phyloP scores from a whole-genome alignment of 1,140 invertebrate genomes.

The Pseudobourletiella spinata region DNA sequence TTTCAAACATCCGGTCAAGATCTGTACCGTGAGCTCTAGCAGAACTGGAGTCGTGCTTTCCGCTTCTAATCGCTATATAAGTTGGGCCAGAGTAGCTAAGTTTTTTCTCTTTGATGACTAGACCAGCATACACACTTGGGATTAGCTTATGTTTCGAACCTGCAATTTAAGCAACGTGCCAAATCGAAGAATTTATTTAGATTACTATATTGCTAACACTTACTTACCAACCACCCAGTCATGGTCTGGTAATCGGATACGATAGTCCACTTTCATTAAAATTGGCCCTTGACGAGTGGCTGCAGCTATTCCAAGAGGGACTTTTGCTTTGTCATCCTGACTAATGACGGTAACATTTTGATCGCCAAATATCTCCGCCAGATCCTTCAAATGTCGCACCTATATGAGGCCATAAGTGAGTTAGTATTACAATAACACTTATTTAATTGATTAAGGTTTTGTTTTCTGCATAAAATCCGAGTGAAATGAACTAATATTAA shows the following conservation, averaged over 20 bases:
- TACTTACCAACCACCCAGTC: slow-evolving; percentile 44
- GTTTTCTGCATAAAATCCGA: too few relatives aligned
- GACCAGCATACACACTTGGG: slow-evolving; percentile 37
- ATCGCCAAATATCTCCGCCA: slow-evolving; percentile 33
- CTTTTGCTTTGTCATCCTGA: slow-evolving; percentile 41
- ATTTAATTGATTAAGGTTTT: too few relatives aligned
- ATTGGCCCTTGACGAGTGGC: slow-evolving; percentile 41
- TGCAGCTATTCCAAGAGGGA: slow-evolving; percentile 27
- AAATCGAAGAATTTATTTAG: too few relatives aligned
- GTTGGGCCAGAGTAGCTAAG: slow-evolving; percentile 41
- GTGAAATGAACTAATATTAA: too few relatives aligned
- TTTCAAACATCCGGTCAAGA: slow-evolving; percentile 37
- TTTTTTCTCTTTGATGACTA: slow-evolving; percentile 35
- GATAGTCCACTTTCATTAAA: slow-evolving; percentile 43
- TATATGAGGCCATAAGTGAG: too few relatives aligned
- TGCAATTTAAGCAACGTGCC: too few relatives aligned
- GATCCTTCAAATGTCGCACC: slow-evolving; percentile 26
- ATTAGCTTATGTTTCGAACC: slow-evolving; percentile 37
- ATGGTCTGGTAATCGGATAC: slow-evolving; percentile 42
- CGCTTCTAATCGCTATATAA: slow-evolving; percentile 41
- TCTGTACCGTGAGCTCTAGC: slow-evolving; percentile 40
- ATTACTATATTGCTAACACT: too few relatives aligned
- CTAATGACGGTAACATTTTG: slow-evolving; percentile 35
- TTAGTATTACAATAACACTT: too few relatives aligned
- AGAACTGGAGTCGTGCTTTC: slow-evolving; percentile 37